phyloP scores from a whole-genome alignment of 2,113 vertebrate species.

The Regulus satrapa region DNA sequence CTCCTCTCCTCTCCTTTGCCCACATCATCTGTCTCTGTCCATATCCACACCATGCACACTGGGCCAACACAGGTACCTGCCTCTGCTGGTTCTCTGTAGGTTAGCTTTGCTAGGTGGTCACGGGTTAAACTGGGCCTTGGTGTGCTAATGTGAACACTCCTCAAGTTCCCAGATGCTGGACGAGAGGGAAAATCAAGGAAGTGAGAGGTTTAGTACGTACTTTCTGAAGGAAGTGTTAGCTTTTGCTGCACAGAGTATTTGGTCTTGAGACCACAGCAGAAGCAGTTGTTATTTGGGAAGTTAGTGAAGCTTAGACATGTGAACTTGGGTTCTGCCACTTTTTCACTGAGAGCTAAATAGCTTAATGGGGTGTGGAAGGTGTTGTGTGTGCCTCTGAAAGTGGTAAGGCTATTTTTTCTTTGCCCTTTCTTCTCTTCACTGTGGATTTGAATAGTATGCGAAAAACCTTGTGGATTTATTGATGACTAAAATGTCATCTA shows the following conservation, averaged over 20 bases:
- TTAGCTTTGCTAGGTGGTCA: neutral
- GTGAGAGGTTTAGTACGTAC: neutral
- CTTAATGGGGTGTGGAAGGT: neutral
- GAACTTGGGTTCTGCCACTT: neutral
- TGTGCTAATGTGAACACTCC: neutral
- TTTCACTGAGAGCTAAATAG: neutral
- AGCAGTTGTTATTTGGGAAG: neutral
- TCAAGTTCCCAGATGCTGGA: neutral
- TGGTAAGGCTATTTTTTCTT: neutral
- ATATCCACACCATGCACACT: fast-evolving
- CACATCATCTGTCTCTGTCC: neutral
- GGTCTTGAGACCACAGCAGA: neutral
- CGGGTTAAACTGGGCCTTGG: neutral
- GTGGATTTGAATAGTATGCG: neutral
- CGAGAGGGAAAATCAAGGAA: neutral
- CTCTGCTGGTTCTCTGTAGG: neutral
- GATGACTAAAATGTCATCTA: neutral
- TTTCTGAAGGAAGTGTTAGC: neutral
- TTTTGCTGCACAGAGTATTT: neutral
- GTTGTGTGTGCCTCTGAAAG: neutral
- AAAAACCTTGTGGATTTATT: neutral
- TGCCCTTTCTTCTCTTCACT: neutral
- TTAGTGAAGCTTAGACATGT: neutral
- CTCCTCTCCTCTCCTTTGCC: neutral
- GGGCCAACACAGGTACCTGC: neutral